Conservation (phyloP, 2,797 vertebrate genomes). For the Adelosebastes latens region DNA sequence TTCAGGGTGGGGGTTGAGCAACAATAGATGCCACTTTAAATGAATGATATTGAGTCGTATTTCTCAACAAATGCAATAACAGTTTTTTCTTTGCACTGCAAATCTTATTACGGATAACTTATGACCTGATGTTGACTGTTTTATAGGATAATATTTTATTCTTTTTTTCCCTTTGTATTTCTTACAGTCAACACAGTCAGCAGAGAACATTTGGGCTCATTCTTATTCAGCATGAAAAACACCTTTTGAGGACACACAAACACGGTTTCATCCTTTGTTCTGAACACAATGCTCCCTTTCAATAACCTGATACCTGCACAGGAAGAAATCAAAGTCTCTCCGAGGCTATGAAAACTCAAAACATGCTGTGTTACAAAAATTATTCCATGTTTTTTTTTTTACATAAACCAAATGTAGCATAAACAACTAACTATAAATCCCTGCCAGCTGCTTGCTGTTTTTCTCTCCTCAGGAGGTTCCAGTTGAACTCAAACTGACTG, state of each 20-base stretch:
- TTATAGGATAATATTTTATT: neutral
- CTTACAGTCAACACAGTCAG: neutral
- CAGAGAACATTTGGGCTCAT: neutral
- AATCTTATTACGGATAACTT: conserved; percentile 4
- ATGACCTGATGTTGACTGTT: neutral
- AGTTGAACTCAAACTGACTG: conserved; percentile 1
- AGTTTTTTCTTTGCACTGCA: neutral
- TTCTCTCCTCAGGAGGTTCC: conserved; percentile 5
- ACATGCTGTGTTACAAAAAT: neutral
- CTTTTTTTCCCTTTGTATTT: neutral
- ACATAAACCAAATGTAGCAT: conserved; percentile 10
- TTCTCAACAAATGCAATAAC: conserved; percentile 17
- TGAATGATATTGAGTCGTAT: conserved; percentile 7
- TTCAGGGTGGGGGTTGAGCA: neutral
- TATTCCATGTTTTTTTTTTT: conserved; percentile 16
- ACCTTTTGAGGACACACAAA: neutral
- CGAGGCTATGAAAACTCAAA: neutral
- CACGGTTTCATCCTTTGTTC: neutral
- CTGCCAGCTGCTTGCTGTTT: conserved; percentile 15
- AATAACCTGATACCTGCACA: conserved; percentile 7
- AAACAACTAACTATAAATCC: neutral
- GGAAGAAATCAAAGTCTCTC: neutral
- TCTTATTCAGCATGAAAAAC: neutral
- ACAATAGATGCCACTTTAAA: neutral
- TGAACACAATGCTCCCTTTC: neutral